These are phyloP conservation scores for Cyaniris semiargus DNA, from an alignment of 2,888 invertebrate species.

Conservation along the genomic window DNA sequence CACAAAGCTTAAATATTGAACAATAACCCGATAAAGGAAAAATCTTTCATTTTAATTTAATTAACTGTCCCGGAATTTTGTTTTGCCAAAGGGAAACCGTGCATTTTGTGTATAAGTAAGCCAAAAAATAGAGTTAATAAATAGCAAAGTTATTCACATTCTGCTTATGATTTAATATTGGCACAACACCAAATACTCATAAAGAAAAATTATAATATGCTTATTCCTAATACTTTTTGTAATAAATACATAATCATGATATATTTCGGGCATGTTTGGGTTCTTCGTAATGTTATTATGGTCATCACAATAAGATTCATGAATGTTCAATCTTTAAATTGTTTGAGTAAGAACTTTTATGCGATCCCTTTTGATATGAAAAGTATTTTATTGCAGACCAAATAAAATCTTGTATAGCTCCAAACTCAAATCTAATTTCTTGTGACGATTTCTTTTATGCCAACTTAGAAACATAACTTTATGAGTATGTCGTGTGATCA, in stretches of 20 bases:
- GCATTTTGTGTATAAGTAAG: too few species aligned
- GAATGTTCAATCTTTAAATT: slow-evolving; percentile 1
- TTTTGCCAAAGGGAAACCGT: too few species aligned
- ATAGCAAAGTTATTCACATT: neutral
- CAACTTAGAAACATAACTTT: slow-evolving; percentile 33
- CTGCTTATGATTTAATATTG: neutral
- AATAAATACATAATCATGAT: neutral
- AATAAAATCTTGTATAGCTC: neutral
- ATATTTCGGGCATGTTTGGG: neutral
- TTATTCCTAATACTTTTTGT: neutral
- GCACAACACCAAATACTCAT: neutral
- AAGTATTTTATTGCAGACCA: neutral
- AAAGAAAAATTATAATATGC: neutral
- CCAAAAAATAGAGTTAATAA: too few species aligned
- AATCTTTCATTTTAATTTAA: too few species aligned
- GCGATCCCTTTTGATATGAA: neutral
- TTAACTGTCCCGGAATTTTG: too few species aligned
- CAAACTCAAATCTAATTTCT: slow-evolving; percentile 33
- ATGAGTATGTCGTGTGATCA: neutral
- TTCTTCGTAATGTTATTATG: neutral
- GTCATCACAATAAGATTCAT: neutral
- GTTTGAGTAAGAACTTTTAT: neutral
- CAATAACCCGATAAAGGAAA: too few species aligned
- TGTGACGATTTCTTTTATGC: slow-evolving; percentile 45
- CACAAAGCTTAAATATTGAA: too few species aligned